A percentile compares a stretch with the other conserved stretches of the same genome.
phyloP scores from a whole-genome alignment of 1,140 invertebrate species.

The Centruroides vittatus region DNA sequence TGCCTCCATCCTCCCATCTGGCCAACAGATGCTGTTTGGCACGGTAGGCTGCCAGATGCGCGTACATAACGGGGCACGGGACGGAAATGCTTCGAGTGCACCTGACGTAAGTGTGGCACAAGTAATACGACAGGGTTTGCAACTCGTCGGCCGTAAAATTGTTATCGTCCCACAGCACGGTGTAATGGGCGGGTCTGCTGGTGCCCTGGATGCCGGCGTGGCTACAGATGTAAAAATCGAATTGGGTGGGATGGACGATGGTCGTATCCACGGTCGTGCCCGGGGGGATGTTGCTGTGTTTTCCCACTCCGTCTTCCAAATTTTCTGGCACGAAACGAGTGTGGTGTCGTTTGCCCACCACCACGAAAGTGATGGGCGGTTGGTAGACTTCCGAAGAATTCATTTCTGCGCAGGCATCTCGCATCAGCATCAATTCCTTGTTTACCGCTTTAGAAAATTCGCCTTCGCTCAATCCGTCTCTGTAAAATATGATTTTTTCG shows the following conservation, averaged over 20 bases:
- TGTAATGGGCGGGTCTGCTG: slow-evolving; percentile 12
- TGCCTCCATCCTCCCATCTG: too few relatives aligned
- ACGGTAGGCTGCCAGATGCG: slow-evolving; percentile 21
- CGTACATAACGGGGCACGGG: slow-evolving; percentile 20
- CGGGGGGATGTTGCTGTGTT: slow-evolving; percentile 50
- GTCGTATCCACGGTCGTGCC: slow-evolving; percentile 66
- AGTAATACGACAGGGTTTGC: slow-evolving; percentile 16
- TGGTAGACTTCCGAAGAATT: neutral
- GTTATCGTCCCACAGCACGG: slow-evolving; percentile 12
- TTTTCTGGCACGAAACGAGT: slow-evolving; percentile 15
- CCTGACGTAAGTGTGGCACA: slow-evolving; percentile 17
- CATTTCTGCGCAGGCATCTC: slow-evolving; percentile 1
- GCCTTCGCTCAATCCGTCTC: slow-evolving; percentile 33
- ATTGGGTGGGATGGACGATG: slow-evolving; percentile 64
- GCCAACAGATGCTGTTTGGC: slow-evolving; percentile 2
- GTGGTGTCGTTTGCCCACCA: slow-evolving; percentile 17
- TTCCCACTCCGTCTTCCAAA: slow-evolving; percentile 17
- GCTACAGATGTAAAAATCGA: slow-evolving; percentile 70
- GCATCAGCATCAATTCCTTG: slow-evolving; percentile 12
- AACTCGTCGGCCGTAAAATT: slow-evolving; percentile 10
- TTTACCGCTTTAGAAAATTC: slow-evolving; percentile 27
- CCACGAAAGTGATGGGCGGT: slow-evolving; percentile 14
- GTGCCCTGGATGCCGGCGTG: slow-evolving; percentile 37
- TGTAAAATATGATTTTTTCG: slow-evolving; percentile 28
- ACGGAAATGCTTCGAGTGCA: slow-evolving; percentile 15